Conservation (phyloP, 2,888 invertebrate genomes). For the Eristalinus aeneus region DNA sequence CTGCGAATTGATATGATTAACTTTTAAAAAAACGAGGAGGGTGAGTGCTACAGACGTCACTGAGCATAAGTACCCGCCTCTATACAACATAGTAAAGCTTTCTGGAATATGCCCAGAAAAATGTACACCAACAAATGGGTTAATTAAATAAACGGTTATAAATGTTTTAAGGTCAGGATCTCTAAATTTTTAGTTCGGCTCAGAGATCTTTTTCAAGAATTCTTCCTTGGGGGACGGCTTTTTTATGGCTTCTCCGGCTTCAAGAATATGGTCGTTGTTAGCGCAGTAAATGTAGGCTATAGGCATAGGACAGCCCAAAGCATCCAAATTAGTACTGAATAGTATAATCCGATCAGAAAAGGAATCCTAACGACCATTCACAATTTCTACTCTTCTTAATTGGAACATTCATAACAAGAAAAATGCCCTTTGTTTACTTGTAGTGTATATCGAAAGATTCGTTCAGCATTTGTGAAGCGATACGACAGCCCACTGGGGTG, state of each 20-base stretch:
- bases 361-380: no score
- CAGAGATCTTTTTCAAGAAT: no score
- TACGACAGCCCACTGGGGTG: slow-evolving; percentile 85
- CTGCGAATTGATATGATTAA: not conserved
- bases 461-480: slow-evolving; percentile 78
- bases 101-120: not conserved
- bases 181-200: not conserved
- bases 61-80: not conserved
- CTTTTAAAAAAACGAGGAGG: not conserved
- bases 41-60: not conserved
- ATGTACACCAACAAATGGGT: not conserved
- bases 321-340: no score
- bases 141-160: not conserved
- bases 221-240: no score
- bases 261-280: no score
- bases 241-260: not conserved
- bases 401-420: no score
- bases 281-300: no score
- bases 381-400: no score
- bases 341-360: no score
- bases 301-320: no score
- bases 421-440: slow-evolving; percentile 72
- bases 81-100: not conserved
- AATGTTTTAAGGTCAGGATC: not conserved
- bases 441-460: slow-evolving; percentile 77